Evolutionary conservation across 2,113 vertebrate genomes (phyloP), one percentile per base, ranked within the genome.

Genomic region (Suricata suricatta): DNA sequence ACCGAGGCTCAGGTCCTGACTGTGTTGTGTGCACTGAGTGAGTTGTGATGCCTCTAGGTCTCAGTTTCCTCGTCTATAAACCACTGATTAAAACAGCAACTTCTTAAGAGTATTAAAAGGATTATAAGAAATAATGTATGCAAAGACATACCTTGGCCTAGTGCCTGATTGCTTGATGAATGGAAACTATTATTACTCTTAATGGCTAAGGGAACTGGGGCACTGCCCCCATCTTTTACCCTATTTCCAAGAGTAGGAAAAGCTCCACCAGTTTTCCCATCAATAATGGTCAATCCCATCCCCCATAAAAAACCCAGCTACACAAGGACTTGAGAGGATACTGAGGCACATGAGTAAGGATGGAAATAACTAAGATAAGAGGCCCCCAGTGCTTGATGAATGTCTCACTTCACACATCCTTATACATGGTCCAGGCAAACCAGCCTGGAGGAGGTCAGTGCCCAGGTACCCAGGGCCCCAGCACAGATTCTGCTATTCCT

Each of bases 141-240:
- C 72, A 93, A 71, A 80, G 69, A 86, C 31, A 50, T 81, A 35
- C 29, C 47, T 87, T 63, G 50, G 88, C 27, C 60, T 66, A 3
- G 35, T 29, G 35, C 69, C 60, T 95, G 93, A 93, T 77, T 93
- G 47, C 60, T 79, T 97, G 96, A 94, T 94, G 74, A 96, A 95
- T 97, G 82, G 90, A 66, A 91, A 82, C 77, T 95, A 66, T 77
- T 88, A 85, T 68, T 63, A 92, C 23, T 94, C 66, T 50, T 96
- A 82, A 85, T 93, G 60, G 47, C 71, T 95, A 41, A 94, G 77
- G 86, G 72, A 81, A 77, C 57, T 21, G 27, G 71, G 72, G 13
- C 35, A 35, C 64, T 21, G 17, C 81, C 60, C 57, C 38, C 63
- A 17, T 41, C 54, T 52, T 95, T 96, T 72, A 83, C 52, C 74